These are phyloP conservation scores for Keiferia lycopersicella DNA, from an alignment of 2,888 invertebrate species.

Conservation along the genomic window DNA sequence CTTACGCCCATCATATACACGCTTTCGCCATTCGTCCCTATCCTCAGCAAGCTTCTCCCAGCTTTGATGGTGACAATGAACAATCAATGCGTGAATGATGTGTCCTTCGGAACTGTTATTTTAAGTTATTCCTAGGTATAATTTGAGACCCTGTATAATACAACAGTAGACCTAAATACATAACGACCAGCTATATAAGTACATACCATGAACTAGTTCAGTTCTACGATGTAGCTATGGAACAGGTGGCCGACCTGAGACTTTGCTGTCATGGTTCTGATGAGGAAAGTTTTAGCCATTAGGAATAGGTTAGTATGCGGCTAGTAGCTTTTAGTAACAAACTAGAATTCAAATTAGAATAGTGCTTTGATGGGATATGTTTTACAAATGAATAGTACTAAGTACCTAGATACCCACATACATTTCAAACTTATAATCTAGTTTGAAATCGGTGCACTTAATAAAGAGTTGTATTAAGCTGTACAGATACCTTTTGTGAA, in stretches of 20 bases:
- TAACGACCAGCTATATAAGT: neutral
- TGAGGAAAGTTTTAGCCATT: constrained; percentile 10
- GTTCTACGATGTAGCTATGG: neutral
- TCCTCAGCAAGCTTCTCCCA: too few relatives aligned
- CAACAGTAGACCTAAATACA: neutral
- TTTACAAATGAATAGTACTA: neutral
- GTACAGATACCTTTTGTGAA: constrained; percentile 13
- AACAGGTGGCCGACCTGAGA: constrained; percentile 11
- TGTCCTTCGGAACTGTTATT: too few relatives aligned
- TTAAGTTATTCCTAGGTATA: too few relatives aligned
- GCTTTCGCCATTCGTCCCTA: too few relatives aligned
- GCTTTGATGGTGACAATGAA: too few relatives aligned
- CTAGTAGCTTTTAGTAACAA: neutral
- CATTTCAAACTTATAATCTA: too few relatives aligned
- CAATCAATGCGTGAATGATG: too few relatives aligned
- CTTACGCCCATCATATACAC: too few relatives aligned
- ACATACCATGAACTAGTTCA: neutral
- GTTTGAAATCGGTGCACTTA: too few relatives aligned
- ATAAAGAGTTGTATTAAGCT: too few relatives aligned
- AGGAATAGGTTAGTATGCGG: neutral
- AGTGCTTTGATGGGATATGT: too few relatives aligned
- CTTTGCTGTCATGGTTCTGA: neutral
- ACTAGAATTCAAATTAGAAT: neutral
- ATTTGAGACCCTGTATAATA: neutral
- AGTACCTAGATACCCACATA: too few relatives aligned